Percentiles rank a stretch among this genome's conserved stretches.
phyloP scores from a whole-genome alignment of 1,140 invertebrate species.

The Epicauta chinensis region DNA sequence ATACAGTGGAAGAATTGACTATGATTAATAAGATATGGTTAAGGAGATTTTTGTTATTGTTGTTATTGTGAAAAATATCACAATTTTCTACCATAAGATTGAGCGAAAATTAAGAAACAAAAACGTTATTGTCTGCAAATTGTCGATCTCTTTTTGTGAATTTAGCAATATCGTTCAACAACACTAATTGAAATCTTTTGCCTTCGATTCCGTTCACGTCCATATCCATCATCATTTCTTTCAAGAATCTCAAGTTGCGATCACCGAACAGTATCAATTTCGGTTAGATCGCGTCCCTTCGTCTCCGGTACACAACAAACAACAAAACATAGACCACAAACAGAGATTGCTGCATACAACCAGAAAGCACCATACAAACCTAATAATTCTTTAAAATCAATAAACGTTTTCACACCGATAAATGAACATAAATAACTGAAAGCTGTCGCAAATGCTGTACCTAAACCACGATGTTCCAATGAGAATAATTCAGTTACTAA shows the following conservation, averaged over 20 bases:
- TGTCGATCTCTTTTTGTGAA: too few species aligned
- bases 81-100: too few species aligned
- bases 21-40: background rate
- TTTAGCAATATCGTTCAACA: constrained; percentile 34
- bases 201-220: constrained; percentile 19
- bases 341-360: constrained; percentile 78
- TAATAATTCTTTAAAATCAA: constrained; percentile 68
- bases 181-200: constrained; percentile 32
- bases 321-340: constrained; percentile 76
- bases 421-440: constrained; percentile 86
- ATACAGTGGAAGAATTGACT: background rate
- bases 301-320: constrained; percentile 85
- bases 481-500: constrained; percentile 85
- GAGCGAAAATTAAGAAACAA: too few species aligned
- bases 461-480: constrained; percentile 73
- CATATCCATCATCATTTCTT: too few species aligned
- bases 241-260: constrained; percentile 2
- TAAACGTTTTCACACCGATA: constrained; percentile 81
- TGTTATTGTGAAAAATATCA: background rate
- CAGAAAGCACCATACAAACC: constrained; percentile 80
- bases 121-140: too few species aligned
- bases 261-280: constrained; percentile 62
- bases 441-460: constrained; percentile 74
- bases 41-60: background rate
- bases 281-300: constrained; percentile 79